These are phyloP conservation scores for Mesaphorura yosii DNA, from an alignment of 1,140 invertebrate species.

Conservation along the genomic window DNA sequence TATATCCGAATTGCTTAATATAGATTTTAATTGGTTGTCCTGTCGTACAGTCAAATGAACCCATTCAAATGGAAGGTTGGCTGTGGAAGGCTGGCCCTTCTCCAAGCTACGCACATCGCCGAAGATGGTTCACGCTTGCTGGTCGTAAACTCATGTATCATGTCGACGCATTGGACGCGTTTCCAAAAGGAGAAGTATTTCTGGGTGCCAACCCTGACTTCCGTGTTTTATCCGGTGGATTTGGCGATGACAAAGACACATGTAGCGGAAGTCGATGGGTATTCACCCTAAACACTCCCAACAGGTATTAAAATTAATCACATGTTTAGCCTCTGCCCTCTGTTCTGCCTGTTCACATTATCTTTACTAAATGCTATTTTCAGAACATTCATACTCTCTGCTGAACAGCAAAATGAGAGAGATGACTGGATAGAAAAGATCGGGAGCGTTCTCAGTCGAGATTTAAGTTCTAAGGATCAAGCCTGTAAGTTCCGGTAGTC, in stretches of 20 bases:
- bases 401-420: slow-evolving; percentile 60
- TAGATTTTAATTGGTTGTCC: slow-evolving; percentile 46
- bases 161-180: slow-evolving; percentile 69
- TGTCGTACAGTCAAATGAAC: slow-evolving; percentile 65
- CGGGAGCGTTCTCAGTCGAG: slow-evolving; percentile 59
- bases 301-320: slow-evolving; percentile 38
- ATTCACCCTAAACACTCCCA: slow-evolving; percentile 78
- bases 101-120: slow-evolving; percentile 16
- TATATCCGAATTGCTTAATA: neutral
- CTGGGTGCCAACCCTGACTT: slow-evolving; percentile 43
- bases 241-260: slow-evolving; percentile 55
- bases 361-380: too few relatives aligned
- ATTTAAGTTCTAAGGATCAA: slow-evolving; percentile 65
- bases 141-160: slow-evolving; percentile 77
- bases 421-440: slow-evolving; percentile 67
- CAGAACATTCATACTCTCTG: slow-evolving; percentile 72
- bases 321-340: neutral
- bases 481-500: slow-evolving; percentile 52
- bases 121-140: slow-evolving; percentile 13
- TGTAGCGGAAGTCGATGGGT: slow-evolving; percentile 63
- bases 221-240: slow-evolving; percentile 44
- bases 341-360: neutral
- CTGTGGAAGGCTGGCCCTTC: slow-evolving; percentile 47
- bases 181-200: slow-evolving; percentile 83
- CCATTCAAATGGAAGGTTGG: slow-evolving; percentile 57